Evolutionary conservation across 2,113 vertebrate species (phyloP).

Genomic region (Podocnemis expansa): DNA sequence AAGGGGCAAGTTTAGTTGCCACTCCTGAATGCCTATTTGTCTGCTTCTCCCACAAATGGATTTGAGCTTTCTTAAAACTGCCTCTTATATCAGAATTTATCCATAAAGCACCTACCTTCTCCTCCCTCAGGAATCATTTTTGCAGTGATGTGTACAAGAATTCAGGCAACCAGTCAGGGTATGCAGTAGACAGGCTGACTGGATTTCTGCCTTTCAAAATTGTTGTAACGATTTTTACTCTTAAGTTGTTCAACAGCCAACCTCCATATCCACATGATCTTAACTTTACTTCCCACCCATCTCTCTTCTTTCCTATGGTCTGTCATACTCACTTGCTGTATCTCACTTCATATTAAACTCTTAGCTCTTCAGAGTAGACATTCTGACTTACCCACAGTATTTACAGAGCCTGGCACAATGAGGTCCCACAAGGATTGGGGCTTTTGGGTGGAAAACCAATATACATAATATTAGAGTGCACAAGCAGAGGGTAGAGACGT

Average conservation of each 20-base stretch:
- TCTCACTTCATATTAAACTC: not conserved
- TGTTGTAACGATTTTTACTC: not conserved
- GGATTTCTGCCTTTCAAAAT: not conserved
- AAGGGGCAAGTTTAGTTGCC: not conserved
- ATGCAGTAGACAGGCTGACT: not conserved
- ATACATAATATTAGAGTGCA: not conserved
- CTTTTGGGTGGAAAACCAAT: not conserved
- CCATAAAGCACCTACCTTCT: not conserved
- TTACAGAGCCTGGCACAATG: not conserved
- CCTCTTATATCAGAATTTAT: not conserved
- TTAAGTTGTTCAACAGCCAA: not conserved
- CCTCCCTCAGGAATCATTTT: not conserved
- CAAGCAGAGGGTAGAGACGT: not conserved
- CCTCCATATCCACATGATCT: not conserved
- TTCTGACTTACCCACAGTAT: not conserved
- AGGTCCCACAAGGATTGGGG: not conserved
- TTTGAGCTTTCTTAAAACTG: no score
- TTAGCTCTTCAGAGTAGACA: not conserved
- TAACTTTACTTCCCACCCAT: not conserved
- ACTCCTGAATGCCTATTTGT: not conserved
- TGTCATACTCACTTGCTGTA: not conserved
- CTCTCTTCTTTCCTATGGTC: not conserved
- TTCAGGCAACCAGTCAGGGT: not conserved
- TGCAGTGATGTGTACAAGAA: not conserved
- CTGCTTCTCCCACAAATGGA: not conserved